Evolutionary conservation across 1,140 invertebrate species (phyloP), one percentile per base, ranked within the genome.

Genomic region (Meloidogyne hapla): DNA sequence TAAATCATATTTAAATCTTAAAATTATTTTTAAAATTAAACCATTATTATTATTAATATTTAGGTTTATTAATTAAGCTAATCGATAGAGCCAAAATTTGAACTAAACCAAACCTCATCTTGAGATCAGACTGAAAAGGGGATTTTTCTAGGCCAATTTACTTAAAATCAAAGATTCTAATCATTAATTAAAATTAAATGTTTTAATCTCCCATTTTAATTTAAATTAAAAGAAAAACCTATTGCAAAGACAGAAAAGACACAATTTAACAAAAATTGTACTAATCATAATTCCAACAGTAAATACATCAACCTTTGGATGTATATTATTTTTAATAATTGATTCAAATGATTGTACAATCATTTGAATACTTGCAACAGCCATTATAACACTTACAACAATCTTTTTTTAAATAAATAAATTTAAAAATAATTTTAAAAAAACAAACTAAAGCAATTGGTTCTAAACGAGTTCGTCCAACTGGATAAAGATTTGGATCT

Each of bases 401-500:
- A 84, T 74, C 82, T 80, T 63, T 63, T n/a, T 21, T 45, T 21
- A 62, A 40, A 38, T 25, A 2, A 56, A 23, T 18, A 3, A 72
- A 73, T 74, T 73, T 18, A 33, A 23, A n/a, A 61, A n/a, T 23
- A 65, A 64, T 13, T 18, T 13, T 77, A 28, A 84, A 84, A 69
- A 88, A 71, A 25, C 88, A 83, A 18, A 89, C 85, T 33, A 89
- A 87, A 38, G 87, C 85, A 12, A 89, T 72, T 9, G 89, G 89
- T 68, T 89, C 89, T 45, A 89, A 83, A 23, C 87, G 81, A 18
- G 88, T 89, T 68, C 88, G 74, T 83, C 89, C 89, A 69, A 87
- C 83, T 18, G 89, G 89, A 82, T 89, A 89, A 42, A 83, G 64
- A 76, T 89, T 89, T 5, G 87, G 87, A 79, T 89, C 86, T 21